Conservation (phyloP, 1,140 invertebrate genomes). For the Saxidomus purpurata region DNA sequence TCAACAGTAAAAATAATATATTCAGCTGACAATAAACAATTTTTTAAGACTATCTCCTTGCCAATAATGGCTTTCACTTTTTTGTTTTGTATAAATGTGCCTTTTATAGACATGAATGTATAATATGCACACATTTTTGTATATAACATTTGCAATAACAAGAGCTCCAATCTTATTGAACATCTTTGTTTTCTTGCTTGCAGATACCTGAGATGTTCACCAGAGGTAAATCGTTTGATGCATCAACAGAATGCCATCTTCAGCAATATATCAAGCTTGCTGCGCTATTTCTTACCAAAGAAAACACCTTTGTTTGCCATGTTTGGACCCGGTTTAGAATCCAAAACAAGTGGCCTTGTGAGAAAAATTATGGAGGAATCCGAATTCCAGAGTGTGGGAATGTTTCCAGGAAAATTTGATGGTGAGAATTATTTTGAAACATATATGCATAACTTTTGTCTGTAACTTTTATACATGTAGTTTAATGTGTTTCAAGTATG, state of each 20-base stretch:
- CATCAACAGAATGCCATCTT: slow-evolving; percentile 77
- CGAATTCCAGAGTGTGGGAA: slow-evolving; percentile 73
- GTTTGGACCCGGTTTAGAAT: slow-evolving; percentile 85
- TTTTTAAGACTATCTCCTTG: too few species aligned
- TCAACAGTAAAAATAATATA: too few species aligned
- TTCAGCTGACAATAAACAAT: too few species aligned
- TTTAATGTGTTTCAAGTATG: too few species aligned
- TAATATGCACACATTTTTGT: too few species aligned
- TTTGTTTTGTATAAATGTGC: too few species aligned
- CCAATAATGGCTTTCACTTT: too few species aligned
- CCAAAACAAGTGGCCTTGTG: slow-evolving; percentile 78
- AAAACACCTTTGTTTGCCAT: slow-evolving; percentile 82
- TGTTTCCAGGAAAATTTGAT: slow-evolving; percentile 84
- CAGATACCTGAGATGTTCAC: slow-evolving; percentile 82
- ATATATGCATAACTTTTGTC: too few species aligned
- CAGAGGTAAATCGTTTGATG: slow-evolving; percentile 75
- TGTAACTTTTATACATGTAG: too few species aligned
- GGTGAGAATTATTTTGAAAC: slow-evolving; percentile 66
- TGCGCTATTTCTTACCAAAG: slow-evolving; percentile 82
- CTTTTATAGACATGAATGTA: too few species aligned
- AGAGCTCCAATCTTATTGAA: too few species aligned
- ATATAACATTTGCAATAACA: too few species aligned
- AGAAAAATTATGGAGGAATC: slow-evolving; percentile 80
- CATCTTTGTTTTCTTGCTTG: slow-evolving; percentile 65
- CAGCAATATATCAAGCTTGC: slow-evolving; percentile 76